Percentiles rank a stretch among this genome's conserved stretches.
Evolutionary conservation across 1,140 invertebrate genomes (phyloP).

Genomic region (Probaryconus sp.): DNA sequence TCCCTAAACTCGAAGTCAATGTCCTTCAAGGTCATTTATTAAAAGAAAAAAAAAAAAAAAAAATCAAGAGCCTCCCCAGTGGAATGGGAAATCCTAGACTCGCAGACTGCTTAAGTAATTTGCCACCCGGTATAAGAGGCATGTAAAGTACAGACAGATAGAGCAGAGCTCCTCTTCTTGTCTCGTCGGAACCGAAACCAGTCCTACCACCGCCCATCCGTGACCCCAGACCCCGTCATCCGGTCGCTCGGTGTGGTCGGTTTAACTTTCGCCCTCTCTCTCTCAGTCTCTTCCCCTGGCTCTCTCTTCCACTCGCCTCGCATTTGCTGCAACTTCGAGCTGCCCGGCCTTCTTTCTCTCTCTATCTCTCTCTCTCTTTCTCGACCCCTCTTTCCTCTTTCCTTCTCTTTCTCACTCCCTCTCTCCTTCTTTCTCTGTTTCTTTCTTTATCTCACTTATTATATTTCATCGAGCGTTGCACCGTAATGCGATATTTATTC

Average conservation of each 20-base stretch:
- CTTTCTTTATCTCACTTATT: constrained; percentile 49
- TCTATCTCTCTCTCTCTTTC: constrained; percentile 2
- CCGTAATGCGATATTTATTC: constrained; percentile 61
- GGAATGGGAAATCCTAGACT: neutral
- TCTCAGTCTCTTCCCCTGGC: neutral
- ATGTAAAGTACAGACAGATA: constrained; percentile 67
- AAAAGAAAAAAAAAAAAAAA: no score
- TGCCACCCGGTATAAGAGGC: constrained; percentile 68
- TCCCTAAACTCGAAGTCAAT: no score
- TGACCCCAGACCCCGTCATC: constrained; percentile 75
- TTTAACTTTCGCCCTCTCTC: constrained; percentile 39
- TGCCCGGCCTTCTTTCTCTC: neutral
- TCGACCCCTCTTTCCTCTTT: constrained; percentile 1
- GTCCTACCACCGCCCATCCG: constrained; percentile 75
- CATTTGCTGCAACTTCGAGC: constrained; percentile 8
- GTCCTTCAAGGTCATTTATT: no score
- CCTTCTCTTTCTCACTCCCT: constrained; percentile 8
- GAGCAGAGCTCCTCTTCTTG: constrained; percentile 66
- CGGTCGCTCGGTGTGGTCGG: constrained; percentile 63
- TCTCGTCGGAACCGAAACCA: constrained; percentile 74
- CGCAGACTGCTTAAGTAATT: constrained; percentile 19
- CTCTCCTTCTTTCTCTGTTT: constrained; percentile 15
- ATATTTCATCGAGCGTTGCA: constrained; percentile 58
- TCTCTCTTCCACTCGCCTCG: constrained; percentile 7
- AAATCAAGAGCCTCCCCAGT: neutral